Evolutionary conservation across 2,888 invertebrate genomes (phyloP).

Genomic region (Agapostemon virescens): DNA sequence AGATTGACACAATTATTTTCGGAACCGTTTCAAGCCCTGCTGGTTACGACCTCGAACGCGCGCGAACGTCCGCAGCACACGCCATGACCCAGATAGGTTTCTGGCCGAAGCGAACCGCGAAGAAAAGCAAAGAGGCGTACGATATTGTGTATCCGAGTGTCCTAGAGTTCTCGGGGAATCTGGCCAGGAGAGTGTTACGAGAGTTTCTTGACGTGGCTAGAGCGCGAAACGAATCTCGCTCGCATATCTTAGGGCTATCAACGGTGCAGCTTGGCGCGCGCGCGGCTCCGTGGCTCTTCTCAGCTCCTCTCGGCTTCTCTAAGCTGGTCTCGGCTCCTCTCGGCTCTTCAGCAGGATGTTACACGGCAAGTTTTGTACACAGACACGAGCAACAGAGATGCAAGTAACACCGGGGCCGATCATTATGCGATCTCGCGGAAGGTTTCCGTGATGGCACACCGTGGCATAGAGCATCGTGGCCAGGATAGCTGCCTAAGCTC

Average conservation of each 20-base stretch:
- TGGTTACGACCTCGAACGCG: neutral
- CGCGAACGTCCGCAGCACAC: neutral
- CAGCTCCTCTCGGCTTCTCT: slow-evolving; percentile 6
- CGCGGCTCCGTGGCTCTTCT: neutral
- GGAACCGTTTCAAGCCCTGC: too few relatives aligned
- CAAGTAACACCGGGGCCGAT: slow-evolving; percentile 28
- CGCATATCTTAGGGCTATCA: slow-evolving; percentile 65
- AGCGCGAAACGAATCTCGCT: slow-evolving; percentile 56
- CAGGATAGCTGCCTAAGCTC: slow-evolving; percentile 55
- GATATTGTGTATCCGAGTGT: slow-evolving; percentile 33
- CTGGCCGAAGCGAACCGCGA: neutral
- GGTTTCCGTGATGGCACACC: slow-evolving; percentile 66
- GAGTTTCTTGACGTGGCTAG: slow-evolving; percentile 49
- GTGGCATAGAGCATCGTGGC: slow-evolving; percentile 57
- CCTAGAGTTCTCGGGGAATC: slow-evolving; percentile 25
- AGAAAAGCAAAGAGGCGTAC: neutral
- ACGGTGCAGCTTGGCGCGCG: slow-evolving; percentile 51
- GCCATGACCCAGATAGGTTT: neutral
- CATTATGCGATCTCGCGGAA: slow-evolving; percentile 63
- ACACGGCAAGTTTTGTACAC: slow-evolving; percentile 54
- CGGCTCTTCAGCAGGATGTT: slow-evolving; percentile 61
- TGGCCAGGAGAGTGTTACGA: slow-evolving; percentile 19
- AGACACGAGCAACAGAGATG: slow-evolving; percentile 27
- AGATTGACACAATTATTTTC: too few relatives aligned
- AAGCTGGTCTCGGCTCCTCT: neutral